Evolutionary conservation across 2,888 invertebrate species (phyloP), one percentile per base, ranked within the genome.

Genomic region (Pristionchus maxplancki): DNA sequence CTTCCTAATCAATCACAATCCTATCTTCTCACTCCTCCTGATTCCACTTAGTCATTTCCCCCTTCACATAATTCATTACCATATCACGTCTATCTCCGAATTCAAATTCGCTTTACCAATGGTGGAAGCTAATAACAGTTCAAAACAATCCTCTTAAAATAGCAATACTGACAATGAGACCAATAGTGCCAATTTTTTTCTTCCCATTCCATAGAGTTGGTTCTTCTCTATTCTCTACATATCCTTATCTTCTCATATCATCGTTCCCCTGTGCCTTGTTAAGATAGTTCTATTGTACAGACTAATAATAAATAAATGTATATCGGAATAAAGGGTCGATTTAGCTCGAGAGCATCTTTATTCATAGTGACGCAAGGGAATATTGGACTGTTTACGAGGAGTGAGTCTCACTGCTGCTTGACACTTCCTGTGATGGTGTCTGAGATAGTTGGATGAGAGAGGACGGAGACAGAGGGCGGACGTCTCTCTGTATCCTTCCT

Each of bases 271-370:
- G 31, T 37, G 31, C 53, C 37, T 53, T 13, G 17, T 15, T 34
- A n/a, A 15, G 20, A 24, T 78, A 20, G 5, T 20, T 6, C 31
- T 78, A 78, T 44, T 84, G 40, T 84, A 62, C 84, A 84, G 84
- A 84, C 62, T n/a, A 15, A 40, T 40, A 20, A 28, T 58, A 17
- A n/a, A 84, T 62, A 84, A 34, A 58, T 37, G 34, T 62, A 58
- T 40, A 1, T 62, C 24, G 24, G 31, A n/a, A 58, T n/a, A 9
- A 53, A 53, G 17, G 20, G 20, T 20, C 1, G 53, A 53, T 20
- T 64, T 34, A 67, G 67, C 67, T 67, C 67, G 67, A 67, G 67
- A 67, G 67, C 67, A 67, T 74, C 40, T 74, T 74, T 74, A 74
- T 74, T 24, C 8, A 24, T 74, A 31, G 34, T 74, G 71, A 74